Conservation (phyloP, 1,140 invertebrate genomes). For the Bursaphelenchus mucronatus region DNA sequence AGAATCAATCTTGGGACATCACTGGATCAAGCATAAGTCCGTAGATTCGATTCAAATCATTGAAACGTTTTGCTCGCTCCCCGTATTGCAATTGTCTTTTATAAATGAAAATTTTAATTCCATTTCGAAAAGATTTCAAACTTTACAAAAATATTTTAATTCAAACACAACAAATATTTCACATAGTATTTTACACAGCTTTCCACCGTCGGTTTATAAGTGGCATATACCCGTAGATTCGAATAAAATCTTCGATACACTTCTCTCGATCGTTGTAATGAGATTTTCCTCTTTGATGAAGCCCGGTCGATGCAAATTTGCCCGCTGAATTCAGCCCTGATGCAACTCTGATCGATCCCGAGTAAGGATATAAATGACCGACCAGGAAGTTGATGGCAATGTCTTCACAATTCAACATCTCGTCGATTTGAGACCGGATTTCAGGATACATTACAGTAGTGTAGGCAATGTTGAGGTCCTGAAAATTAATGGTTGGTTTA, state of each 20-base stretch:
- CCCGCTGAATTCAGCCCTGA: slow-evolving; percentile 54
- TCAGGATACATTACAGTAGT: slow-evolving; percentile 83
- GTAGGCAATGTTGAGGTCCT: slow-evolving; percentile 67
- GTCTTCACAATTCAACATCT: slow-evolving; percentile 77
- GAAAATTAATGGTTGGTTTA: neutral
- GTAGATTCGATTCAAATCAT: no score
- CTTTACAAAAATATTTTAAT: no score
- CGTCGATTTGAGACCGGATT: slow-evolving; percentile 91
- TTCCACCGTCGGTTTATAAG: slow-evolving; percentile 65
- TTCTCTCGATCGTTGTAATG: slow-evolving; percentile 71
- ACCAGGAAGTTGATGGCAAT: slow-evolving; percentile 45
- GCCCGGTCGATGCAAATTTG: slow-evolving; percentile 75
- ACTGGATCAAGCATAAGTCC: no score
- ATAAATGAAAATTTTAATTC: no score
- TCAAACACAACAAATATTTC: no score
- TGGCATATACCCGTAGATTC: slow-evolving; percentile 96
- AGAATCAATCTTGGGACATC: no score
- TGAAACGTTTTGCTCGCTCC: no score
- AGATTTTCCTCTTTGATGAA: slow-evolving; percentile 3
- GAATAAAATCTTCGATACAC: slow-evolving; percentile 90
- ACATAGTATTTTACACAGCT: no score
- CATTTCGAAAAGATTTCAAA: no score
- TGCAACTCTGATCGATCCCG: no score
- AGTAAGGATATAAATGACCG: slow-evolving; percentile 16
- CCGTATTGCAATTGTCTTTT: no score